Evolutionary conservation across 2,888 invertebrate species (phyloP).

Genomic region (Leptura quadrifasciata): DNA sequence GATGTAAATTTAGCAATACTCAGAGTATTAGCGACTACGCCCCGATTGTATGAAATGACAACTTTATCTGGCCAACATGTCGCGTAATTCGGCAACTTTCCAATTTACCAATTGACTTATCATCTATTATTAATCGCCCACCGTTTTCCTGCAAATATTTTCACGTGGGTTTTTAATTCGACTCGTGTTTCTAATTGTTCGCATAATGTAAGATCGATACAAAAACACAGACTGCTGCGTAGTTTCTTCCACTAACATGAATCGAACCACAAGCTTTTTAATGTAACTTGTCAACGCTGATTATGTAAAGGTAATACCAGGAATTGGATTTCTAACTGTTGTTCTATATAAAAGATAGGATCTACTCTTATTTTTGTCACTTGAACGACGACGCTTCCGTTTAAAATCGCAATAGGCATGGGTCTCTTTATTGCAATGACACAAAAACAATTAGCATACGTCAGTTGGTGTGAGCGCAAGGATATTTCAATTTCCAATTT

Average conservation of each 20-base stretch:
- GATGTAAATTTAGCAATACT: slow-evolving; percentile 18
- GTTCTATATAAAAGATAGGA: background rate
- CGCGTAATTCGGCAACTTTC: slow-evolving; percentile 28
- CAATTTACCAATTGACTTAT: slow-evolving; percentile 25
- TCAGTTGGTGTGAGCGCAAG: slow-evolving; percentile 19
- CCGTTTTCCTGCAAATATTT: slow-evolving; percentile 6
- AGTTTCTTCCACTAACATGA: slow-evolving; percentile 13
- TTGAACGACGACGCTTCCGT: background rate
- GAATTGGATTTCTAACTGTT: background rate
- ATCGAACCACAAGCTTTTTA: slow-evolving; percentile 11
- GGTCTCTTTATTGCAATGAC: slow-evolving; percentile 9
- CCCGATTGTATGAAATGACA: slow-evolving; percentile 5
- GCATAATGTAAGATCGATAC: background rate
- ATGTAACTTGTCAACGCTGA: background rate
- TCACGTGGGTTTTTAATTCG: slow-evolving; percentile 22
- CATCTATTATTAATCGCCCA: slow-evolving; percentile 26
- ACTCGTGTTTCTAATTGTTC: slow-evolving; percentile 30
- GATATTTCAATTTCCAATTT: slow-evolving; percentile 30
- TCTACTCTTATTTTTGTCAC: background rate
- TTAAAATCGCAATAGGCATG: background rate
- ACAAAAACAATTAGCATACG: slow-evolving; percentile 20
- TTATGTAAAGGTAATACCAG: background rate
- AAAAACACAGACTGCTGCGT: background rate
- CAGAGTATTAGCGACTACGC: slow-evolving; percentile 1
- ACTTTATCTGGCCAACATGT: slow-evolving; percentile 13